phyloP scores from a whole-genome alignment of 2,797 vertebrate species.

The Cynodonichthys magdalenae region DNA sequence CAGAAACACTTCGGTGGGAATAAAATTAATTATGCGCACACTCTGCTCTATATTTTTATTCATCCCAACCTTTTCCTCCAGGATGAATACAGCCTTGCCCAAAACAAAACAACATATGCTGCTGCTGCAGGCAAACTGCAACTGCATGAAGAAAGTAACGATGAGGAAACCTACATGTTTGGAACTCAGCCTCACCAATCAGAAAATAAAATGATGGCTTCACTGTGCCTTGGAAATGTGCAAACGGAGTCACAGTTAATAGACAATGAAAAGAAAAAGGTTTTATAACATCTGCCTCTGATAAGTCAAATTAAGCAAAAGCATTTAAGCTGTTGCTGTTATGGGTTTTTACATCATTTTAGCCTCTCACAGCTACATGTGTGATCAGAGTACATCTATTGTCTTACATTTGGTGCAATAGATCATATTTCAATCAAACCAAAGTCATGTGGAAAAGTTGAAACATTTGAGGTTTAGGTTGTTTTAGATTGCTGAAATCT shows the following conservation, averaged over 20 bases:
- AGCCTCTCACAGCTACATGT: no score
- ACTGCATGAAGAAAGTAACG: slow-evolving; percentile 1
- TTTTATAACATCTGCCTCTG: neutral
- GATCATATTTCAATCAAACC: no score
- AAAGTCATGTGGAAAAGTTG: no score
- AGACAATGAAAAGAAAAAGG: neutral
- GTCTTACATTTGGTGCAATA: no score
- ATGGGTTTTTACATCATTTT: no score
- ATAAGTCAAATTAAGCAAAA: neutral
- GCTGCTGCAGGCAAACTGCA: slow-evolving; percentile 55
- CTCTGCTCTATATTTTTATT: slow-evolving; percentile 20
- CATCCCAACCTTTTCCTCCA: slow-evolving; percentile 6
- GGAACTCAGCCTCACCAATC: neutral
- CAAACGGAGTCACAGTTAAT: neutral
- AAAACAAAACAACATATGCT: slow-evolving; percentile 60
- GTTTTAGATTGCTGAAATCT: no score
- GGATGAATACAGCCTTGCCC: slow-evolving; percentile 29
- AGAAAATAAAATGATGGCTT: neutral
- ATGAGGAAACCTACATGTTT: neutral
- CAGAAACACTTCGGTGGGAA: slow-evolving; percentile 21
- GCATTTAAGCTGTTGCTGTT: neutral
- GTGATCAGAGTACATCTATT: no score
- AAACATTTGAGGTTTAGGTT: no score
- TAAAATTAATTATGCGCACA: slow-evolving; percentile 35
- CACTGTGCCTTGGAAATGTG: neutral